Evolutionary conservation across 2,888 invertebrate species (phyloP), one percentile per base, ranked within the genome.

Genomic region (Phrixothrix hirtus): DNA sequence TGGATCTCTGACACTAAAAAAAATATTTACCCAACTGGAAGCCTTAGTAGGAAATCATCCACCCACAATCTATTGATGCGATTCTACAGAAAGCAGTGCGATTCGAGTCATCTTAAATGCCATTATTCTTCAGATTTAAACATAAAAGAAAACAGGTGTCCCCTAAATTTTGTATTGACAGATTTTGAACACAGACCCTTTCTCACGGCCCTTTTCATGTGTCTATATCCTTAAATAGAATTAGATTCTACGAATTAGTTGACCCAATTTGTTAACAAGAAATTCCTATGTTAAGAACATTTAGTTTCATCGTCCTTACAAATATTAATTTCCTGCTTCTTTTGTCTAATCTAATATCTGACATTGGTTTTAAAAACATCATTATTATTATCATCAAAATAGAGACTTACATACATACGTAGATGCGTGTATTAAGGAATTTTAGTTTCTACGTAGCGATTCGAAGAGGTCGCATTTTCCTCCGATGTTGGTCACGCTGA

Each of bases 141-240:
- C 16, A 53, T 30, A 48, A 44, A 53, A 38, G 53, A 34, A 43
- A 48, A 45, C 53, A 48, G 53, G 47, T 53, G 47, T 53, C 43
- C 43, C 44, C 47, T 27, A 53, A 15, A 30, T 53, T 43, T 43
- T 48, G 53, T 48, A 48, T 53, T 48, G 53, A 48, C 47, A 48
- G 44, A 30, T 42, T 17, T 29, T 13, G 16, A 9, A 12, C 30
- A 41, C 17, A 12, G 29, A 29, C 42, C 39, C 44, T 52, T 46
- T 52, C 52, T 52, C 47, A 48, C 53, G 53, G 36, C 46, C 43
- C 39, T 43, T 12, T 25, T 39, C 35, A 44, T 15, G 25, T 44
- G 17, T 9, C n/a, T 16, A 41, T 41, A 41, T 38, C 39, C 32
- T 17, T 34, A 14, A 31, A 31, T 31, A 21, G 46, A 47, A 38